These are phyloP conservation scores for Valencia hispanica DNA, from an alignment of 2,797 vertebrate genomes.

Conservation along the genomic window DNA sequence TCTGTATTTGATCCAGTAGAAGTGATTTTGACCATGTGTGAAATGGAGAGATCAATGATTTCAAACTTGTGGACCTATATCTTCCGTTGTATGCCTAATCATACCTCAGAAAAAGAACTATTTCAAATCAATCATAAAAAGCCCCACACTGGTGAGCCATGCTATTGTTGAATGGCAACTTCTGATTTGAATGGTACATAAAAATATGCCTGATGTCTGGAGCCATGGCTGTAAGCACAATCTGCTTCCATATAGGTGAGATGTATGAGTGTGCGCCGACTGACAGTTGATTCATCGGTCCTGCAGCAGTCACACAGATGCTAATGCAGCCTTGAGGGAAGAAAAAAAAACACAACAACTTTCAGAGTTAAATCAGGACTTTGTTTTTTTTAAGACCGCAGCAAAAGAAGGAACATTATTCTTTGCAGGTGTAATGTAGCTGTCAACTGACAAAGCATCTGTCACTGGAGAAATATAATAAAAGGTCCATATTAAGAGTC, in stretches of 20 bases:
- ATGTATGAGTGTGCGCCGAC: slow-evolving; percentile 47
- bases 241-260: slow-evolving; percentile 28
- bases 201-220: background rate
- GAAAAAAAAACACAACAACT: slow-evolving; percentile 1
- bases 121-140: background rate
- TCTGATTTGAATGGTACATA: background rate
- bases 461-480: slow-evolving; percentile 24
- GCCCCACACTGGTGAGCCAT: background rate
- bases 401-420: slow-evolving; percentile 41
- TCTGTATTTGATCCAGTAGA: background rate
- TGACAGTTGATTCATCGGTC: slow-evolving; percentile 60
- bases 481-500: slow-evolving; percentile 31
- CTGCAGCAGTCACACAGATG: slow-evolving; percentile 54
- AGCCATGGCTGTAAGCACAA: background rate
- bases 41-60: background rate
- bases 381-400: slow-evolving; percentile 45
- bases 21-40: background rate
- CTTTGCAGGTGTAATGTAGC: slow-evolving; percentile 45
- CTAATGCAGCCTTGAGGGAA: slow-evolving; percentile 47
- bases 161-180: background rate
- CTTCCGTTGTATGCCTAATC: background rate
- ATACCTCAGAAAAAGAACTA: background rate
- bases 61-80: background rate
- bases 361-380: slow-evolving; percentile 43
- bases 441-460: slow-evolving; percentile 57